Base-by-base conservation (phyloP, 2,113 vertebrate genomes). In the Dunckerocampus dactyliophorus region DNA sequence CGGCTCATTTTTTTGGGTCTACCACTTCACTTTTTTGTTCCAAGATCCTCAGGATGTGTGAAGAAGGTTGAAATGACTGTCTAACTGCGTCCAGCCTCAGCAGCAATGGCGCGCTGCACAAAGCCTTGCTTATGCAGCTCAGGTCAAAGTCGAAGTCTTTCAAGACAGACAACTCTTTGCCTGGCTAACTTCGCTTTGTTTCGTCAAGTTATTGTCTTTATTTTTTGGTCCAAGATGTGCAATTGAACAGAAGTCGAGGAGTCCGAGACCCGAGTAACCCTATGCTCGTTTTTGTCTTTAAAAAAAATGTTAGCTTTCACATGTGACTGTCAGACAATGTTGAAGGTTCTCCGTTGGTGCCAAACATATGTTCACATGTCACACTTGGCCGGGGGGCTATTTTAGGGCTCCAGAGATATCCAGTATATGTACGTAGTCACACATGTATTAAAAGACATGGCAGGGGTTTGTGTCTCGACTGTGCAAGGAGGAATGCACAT, bases 271-370 rank as follows among this genome's bases (percentile, higher is more conserved):
- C 28, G 21, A 37, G 37, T 20, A 16, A 62, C 52, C n/a, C 8
- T 37, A 54, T 15, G 8, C 3, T 19, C 15, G 8, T 76, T 20
- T 71, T 56, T 56, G 19, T 75, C 72, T 58, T 70, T 47, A 71
- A 84, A 65, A 67, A 28, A 39, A 39, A 14, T 58, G 59, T 58
- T 72, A 67, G 46, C 22, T 76, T 87, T 87, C 47, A 54, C 83
- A 84, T 71, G 52, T 28, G 64, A 50, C 66, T 74, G 83, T 71
- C 76, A 68, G 73, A 75, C 76, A 43, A 67, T 21, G 58, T 73
- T 71, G 12, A 34, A 24, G n/a, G 58, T 63, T 55, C 67, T 74
- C 57, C 37, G 62, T 52, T 59, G 1, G 3, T 58, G 31, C 62
- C 47, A 28, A 70, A 79, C 69, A 77, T 63, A 16, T 73, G 80